phyloP scores from a whole-genome alignment of 2,888 invertebrate species.

The Dusona sp. region DNA sequence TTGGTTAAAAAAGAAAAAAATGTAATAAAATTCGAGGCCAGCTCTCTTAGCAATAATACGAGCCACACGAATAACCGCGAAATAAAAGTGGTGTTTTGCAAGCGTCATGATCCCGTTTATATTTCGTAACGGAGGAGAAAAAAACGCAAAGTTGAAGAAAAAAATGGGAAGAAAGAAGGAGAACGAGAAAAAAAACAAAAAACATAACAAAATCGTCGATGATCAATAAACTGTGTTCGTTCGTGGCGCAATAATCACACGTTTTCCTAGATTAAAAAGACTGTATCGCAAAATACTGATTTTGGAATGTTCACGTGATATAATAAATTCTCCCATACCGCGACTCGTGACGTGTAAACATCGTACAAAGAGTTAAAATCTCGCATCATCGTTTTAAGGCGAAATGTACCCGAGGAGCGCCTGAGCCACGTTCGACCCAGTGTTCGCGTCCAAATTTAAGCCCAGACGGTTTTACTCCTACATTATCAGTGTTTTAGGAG shows the following conservation, averaged over 20 bases:
- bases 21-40: slow-evolving; percentile 60
- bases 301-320: slow-evolving; percentile 80
- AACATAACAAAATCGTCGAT: slow-evolving; percentile 13
- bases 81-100: slow-evolving; percentile 14
- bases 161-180: not conserved
- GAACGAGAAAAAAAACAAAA: slow-evolving; percentile 3
- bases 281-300: slow-evolving; percentile 80
- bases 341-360: slow-evolving; percentile 1
- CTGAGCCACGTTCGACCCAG: not conserved
- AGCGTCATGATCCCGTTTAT: slow-evolving; percentile 30
- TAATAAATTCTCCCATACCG: slow-evolving; percentile 28
- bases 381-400: slow-evolving; percentile 34
- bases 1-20: slow-evolving; percentile 56
- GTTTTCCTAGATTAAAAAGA: slow-evolving; percentile 43
- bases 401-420: too few relatives aligned
- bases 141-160: not conserved
- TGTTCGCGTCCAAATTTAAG: not conserved
- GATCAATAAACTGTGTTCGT: slow-evolving; percentile 2
- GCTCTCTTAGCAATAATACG: slow-evolving; percentile 68
- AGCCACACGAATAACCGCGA: slow-evolving; percentile 21
- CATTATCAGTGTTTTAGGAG: not conserved
- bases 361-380: slow-evolving; percentile 18
- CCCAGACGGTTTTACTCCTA: not conserved
- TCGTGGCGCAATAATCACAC: slow-evolving; percentile 1
- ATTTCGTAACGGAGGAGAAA: slow-evolving; percentile 7